Conservation (phyloP, 2,888 invertebrate genomes). For the Hirtodrosophila duncani region DNA sequence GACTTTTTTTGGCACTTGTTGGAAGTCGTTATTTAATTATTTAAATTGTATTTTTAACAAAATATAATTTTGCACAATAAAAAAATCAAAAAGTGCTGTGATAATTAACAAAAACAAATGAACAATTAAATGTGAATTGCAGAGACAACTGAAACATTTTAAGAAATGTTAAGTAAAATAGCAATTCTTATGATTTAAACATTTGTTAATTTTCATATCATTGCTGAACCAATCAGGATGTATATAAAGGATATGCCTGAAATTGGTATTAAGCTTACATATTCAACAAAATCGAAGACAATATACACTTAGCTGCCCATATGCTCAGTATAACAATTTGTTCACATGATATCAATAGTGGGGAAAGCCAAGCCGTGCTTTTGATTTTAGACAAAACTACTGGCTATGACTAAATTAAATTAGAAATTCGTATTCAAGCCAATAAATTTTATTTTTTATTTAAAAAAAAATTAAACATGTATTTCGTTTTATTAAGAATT, state of each 20-base stretch:
- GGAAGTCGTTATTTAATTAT: constrained; percentile 25
- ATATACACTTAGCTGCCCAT: constrained; percentile 30
- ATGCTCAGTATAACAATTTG: no score
- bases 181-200: not conserved
- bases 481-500: no score
- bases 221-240: no score
- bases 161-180: constrained; percentile 1
- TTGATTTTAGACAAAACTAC: no score
- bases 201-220: constrained; percentile 2
- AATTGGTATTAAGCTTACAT: not conserved
- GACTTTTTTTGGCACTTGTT: constrained; percentile 28
- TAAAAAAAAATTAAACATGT: no score
- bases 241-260: no score
- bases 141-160: not conserved
- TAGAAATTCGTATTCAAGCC: no score
- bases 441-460: not conserved
- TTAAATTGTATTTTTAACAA: no score
- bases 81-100: constrained; percentile 73
- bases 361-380: no score
- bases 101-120: constrained; percentile 50
- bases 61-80: constrained; percentile 69
- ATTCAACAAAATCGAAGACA: constrained; percentile 24
- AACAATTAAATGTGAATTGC: constrained; percentile 10
- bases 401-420: no score
- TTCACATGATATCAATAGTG: no score